Percentiles rank a stretch among this genome's conserved stretches.
These are phyloP conservation scores for Todiramphus chloris DNA, from an alignment of 2,113 vertebrate genomes.

Conservation along the genomic window DNA sequence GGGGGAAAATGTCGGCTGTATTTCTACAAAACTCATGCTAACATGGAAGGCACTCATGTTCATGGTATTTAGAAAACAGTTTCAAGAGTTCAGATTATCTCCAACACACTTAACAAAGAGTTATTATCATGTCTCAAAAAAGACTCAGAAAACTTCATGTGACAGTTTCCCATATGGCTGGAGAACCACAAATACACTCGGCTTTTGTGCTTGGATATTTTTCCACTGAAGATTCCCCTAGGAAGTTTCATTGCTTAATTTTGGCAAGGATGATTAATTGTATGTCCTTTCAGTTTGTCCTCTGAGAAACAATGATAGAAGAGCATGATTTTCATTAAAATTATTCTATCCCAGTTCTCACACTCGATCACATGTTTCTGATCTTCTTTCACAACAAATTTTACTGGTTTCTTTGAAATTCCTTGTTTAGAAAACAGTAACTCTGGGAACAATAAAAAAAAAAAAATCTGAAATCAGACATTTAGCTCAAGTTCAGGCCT, in stretches of 20 bases:
- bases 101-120: background rate
- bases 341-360: background rate
- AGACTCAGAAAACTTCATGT: background rate
- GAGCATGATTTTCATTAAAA: background rate
- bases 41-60: background rate
- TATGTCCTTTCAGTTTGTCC: background rate
- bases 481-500: background rate
- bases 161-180: background rate
- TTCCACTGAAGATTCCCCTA: slow-evolving; percentile 8
- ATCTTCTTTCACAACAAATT: background rate
- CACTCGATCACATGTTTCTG: background rate
- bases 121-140: background rate
- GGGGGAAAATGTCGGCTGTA: background rate
- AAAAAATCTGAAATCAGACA: background rate
- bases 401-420: background rate
- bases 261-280: slow-evolving; percentile 17
- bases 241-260: slow-evolving; percentile 7
- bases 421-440: background rate
- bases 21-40: background rate
- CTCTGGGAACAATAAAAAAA: background rate
- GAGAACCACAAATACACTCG: background rate
- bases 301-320: background rate
- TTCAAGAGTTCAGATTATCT: background rate
- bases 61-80: background rate
- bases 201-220: background rate